phyloP scores from a whole-genome alignment of 1,140 invertebrate genomes.

The Chionoecetes opilio region DNA sequence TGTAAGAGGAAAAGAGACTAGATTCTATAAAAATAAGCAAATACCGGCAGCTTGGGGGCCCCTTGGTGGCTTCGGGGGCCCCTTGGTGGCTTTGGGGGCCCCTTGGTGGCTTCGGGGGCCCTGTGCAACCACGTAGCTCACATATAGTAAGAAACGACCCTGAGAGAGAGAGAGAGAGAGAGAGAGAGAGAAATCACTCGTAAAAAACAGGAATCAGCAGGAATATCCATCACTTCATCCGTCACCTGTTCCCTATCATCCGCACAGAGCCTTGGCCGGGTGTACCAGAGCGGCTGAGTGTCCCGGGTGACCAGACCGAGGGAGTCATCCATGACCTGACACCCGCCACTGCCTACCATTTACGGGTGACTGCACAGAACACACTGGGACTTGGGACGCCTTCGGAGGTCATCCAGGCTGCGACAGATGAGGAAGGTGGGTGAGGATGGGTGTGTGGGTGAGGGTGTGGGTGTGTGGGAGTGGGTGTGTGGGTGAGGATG shows the following conservation, averaged over 20 bases:
- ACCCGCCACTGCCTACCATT: conserved; percentile 95
- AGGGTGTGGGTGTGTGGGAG: too few relatives aligned
- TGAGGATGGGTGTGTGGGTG: not conserved
- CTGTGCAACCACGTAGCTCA: too few relatives aligned
- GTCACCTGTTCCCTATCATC: not conserved
- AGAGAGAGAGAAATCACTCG: not conserved
- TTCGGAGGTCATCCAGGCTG: conserved; percentile 97
- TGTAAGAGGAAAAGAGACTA: too few relatives aligned
- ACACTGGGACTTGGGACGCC: conserved; percentile 95
- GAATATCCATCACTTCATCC: not conserved
- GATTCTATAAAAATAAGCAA: too few relatives aligned
- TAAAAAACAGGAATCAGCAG: not conserved
- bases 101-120: too few relatives aligned
- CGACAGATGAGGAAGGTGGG: conserved; percentile 94
- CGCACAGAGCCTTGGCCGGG: conserved; percentile 77
- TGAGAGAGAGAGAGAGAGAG: conserved; percentile 27
- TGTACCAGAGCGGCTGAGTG: conserved; percentile 77
- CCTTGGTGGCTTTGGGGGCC: too few relatives aligned
- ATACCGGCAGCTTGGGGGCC: too few relatives aligned
- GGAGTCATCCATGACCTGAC: conserved; percentile 88
- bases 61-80: too few relatives aligned
- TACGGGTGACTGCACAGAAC: conserved; percentile 96
- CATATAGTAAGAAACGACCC: not conserved
- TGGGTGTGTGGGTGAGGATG: not conserved
- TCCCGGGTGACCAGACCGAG: conserved; percentile 79